Evolutionary conservation across 2,888 invertebrate species (phyloP).

Genomic region (Pseudococcus longispinus): DNA sequence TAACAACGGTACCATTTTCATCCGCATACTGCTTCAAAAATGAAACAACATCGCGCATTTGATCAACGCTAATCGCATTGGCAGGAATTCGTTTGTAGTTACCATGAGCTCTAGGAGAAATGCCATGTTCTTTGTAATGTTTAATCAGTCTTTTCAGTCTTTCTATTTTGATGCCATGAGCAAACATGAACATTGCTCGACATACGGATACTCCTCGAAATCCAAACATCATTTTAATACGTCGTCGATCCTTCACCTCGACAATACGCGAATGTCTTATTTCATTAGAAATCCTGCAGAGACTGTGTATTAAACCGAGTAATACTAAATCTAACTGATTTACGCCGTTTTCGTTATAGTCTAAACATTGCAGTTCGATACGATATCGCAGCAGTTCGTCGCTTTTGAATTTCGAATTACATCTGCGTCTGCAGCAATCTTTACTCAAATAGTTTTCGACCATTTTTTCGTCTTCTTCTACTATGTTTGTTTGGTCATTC

Average conservation of each 20-base stretch:
- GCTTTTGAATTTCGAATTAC: neutral
- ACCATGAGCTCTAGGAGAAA: neutral
- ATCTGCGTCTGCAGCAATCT: neutral
- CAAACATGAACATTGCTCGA: constrained; percentile 37
- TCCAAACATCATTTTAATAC: neutral
- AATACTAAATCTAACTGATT: constrained; percentile 7
- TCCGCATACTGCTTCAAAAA: constrained; percentile 23
- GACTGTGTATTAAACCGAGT: constrained; percentile 21
- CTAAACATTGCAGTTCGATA: neutral
- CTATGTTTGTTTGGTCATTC: neutral
- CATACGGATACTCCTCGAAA: constrained; percentile 27
- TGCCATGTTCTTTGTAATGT: neutral
- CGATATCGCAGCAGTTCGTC: constrained; percentile 17
- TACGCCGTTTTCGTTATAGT: constrained; percentile 32
- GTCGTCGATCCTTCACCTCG: neutral
- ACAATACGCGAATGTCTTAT: neutral
- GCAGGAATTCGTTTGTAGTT: constrained; percentile 8
- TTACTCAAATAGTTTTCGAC: neutral
- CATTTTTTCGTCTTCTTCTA: neutral
- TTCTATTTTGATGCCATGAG: constrained; percentile 18
- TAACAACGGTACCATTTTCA: neutral
- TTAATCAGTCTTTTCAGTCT: constrained; percentile 18
- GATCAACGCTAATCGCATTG: neutral
- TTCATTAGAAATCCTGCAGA: constrained; percentile 33
- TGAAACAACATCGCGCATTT: neutral